These are phyloP conservation scores for Thalassarche chlororhynchos DNA, from an alignment of 2,113 vertebrate genomes.

Conservation along the genomic window DNA sequence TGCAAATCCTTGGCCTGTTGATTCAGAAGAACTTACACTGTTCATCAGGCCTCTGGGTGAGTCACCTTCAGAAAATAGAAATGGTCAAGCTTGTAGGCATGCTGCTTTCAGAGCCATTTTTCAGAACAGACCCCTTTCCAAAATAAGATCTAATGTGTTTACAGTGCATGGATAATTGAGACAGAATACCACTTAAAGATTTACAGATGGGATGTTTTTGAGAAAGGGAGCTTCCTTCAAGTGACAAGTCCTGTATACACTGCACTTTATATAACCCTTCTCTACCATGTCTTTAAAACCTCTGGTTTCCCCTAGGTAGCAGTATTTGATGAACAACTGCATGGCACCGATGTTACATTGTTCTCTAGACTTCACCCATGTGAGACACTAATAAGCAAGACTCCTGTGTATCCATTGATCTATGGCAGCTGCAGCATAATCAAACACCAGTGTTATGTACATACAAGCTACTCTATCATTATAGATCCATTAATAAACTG, in stretches of 20 bases:
- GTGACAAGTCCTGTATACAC: neutral
- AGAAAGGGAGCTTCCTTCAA: neutral
- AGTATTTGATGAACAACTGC: neutral
- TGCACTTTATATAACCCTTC: neutral
- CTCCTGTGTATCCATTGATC: conserved; percentile 31
- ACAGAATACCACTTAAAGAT: neutral
- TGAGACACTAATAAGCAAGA: neutral
- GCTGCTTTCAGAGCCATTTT: neutral
- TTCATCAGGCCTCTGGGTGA: neutral
- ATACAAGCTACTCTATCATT: conserved; percentile 32
- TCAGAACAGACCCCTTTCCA: neutral
- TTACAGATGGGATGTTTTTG: neutral
- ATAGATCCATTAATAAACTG: conserved; percentile 49
- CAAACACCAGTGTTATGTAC: conserved; percentile 12
- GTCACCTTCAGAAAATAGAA: neutral
- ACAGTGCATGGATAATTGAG: neutral
- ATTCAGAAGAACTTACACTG: neutral
- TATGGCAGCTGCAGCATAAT: conserved; percentile 40
- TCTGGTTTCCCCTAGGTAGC: neutral
- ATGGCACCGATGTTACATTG: neutral
- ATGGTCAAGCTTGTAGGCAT: neutral
- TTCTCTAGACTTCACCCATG: neutral
- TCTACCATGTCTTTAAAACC: neutral
- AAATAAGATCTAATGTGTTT: neutral
- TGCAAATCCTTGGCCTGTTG: neutral